phyloP scores from a whole-genome alignment of 2,888 invertebrate genomes.

The Plebejus argus region DNA sequence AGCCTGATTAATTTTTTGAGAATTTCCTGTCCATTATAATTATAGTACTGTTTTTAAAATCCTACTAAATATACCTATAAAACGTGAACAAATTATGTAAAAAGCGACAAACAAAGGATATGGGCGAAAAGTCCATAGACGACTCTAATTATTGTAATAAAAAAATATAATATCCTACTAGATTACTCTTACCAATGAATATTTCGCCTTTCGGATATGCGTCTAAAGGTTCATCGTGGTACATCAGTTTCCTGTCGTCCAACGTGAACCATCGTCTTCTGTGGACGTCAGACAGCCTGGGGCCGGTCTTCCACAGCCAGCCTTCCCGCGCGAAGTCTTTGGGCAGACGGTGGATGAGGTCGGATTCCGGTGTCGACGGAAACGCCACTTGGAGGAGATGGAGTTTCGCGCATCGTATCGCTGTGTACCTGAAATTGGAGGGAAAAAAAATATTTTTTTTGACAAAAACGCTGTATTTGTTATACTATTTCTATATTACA shows the following conservation, averaged over 20 bases:
- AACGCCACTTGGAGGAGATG: slow-evolving; percentile 91
- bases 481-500: too few relatives aligned
- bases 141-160: too few relatives aligned
- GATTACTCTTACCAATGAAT: slow-evolving; percentile 85
- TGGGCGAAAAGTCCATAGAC: too few relatives aligned
- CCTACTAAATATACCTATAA: too few relatives aligned
- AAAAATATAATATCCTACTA: neutral
- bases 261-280: slow-evolving; percentile 94
- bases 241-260: slow-evolving; percentile 95
- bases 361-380: slow-evolving; percentile 87
- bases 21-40: too few relatives aligned
- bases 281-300: slow-evolving; percentile 89
- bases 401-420: slow-evolving; percentile 91
- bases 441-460: neutral
- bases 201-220: slow-evolving; percentile 95
- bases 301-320: slow-evolving; percentile 94
- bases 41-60: too few relatives aligned
- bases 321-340: slow-evolving; percentile 93
- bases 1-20: too few relatives aligned
- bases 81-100: too few relatives aligned
- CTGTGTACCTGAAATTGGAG: slow-evolving; percentile 80
- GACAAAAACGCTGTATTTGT: too few relatives aligned
- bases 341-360: slow-evolving; percentile 86
- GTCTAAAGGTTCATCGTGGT: slow-evolving; percentile 92
- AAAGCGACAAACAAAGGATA: too few relatives aligned